Base-by-base conservation (phyloP, 2,797 vertebrate species). In the Sebastes itinus region DNA sequence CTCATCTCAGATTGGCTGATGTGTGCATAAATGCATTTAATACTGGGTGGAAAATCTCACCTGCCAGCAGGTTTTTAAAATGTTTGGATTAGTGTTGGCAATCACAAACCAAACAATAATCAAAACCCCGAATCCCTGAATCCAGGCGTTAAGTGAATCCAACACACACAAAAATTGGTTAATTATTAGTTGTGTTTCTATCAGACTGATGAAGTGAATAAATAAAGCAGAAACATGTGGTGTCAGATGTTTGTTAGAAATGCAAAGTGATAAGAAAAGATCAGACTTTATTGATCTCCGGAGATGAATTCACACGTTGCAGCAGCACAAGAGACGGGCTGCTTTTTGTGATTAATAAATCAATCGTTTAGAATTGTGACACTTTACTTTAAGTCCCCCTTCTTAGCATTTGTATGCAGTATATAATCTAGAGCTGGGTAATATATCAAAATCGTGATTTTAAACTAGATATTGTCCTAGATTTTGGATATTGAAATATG, bases 11-110 rank as follows among this genome's bases (percentile, higher is more conserved):
- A 74, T 65, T 16, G 65, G 23, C 59, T 74, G 76, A 83, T 78
- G 52, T 72, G 74, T 64, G 72, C 65, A 68, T 83, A 70, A 87
- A 80, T 72, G 55, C 60, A 77, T 85, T 61, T 66, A 59, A 77
- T 66, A 63, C 18, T 14, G 6, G 46, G 22, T 32, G 68, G 68
- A 72, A 60, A 46, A 71, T 71, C 67, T 72, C 56, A 65, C 8
- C 52, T 64, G 56, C 3, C 22, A 63, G 66, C 61, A 25, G 69
- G 7, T 72, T 78, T 72, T 18, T 6, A 25, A 60, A 32, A 68
- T 52, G 10, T 52, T 78, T 61, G 14, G 54, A 68, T 56, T 30
- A 42, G 61, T 55, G 54, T 18, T 22, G 33, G 16, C 73, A 42
- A 49, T 81, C 49, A 12, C 49, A 76, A 14, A 2, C 5, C 42